Percentiles rank a stretch among this genome's conserved stretches.
Evolutionary conservation across 2,113 vertebrate genomes (phyloP).

Genomic region (Terrapene triunguis): DNA sequence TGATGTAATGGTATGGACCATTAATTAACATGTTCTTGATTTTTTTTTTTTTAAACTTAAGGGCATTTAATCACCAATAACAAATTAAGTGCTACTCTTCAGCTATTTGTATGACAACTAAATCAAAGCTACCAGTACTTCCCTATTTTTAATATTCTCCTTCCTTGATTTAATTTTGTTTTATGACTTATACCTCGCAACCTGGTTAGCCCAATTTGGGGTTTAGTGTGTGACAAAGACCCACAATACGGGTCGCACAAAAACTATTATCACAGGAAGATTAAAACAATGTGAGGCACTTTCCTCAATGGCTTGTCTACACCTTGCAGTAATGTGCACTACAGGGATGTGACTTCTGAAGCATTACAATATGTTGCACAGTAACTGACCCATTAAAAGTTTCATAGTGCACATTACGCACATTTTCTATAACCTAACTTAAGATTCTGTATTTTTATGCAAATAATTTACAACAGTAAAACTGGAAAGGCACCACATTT

Average conservation of each 20-base stretch:
- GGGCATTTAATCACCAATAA: background rate
- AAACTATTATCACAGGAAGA: background rate
- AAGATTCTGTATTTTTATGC: background rate
- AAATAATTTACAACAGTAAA: background rate
- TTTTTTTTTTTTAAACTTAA: background rate
- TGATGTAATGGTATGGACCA: slow-evolving; percentile 28
- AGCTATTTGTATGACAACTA: background rate
- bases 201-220: background rate
- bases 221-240: background rate
- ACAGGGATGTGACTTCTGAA: background rate
- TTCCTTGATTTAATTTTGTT: background rate
- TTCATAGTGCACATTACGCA: background rate
- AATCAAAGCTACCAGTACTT: background rate
- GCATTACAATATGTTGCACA: background rate
- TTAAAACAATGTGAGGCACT: background rate
- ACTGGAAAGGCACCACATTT: background rate
- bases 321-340: background rate
- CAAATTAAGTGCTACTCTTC: background rate
- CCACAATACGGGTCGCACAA: background rate
- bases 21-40: slow-evolving; percentile 56
- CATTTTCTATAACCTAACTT: background rate
- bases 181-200: background rate
- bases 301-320: background rate
- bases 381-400: background rate
- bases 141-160: background rate